Conservation (phyloP, 1,140 invertebrate species). For the Caenorhabditis inopinata region DNA sequence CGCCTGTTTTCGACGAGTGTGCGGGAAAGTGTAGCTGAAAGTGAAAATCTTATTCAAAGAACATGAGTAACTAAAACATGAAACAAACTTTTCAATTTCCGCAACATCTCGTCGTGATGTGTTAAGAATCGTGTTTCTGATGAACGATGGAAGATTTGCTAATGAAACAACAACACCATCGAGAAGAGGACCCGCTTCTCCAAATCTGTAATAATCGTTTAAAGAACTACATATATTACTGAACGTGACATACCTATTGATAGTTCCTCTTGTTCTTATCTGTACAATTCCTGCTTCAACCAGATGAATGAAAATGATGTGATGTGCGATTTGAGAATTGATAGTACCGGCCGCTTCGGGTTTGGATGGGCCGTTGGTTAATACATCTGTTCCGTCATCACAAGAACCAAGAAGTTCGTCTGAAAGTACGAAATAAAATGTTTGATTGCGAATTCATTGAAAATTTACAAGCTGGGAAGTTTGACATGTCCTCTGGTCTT, state of each 20-base stretch:
- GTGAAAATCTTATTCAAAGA: neutral
- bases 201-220: constrained; percentile 41
- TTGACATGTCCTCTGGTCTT: constrained; percentile 29
- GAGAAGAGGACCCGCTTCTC: constrained; percentile 40
- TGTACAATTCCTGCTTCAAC: constrained; percentile 38
- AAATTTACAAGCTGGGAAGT: constrained; percentile 36
- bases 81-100: constrained; percentile 48
- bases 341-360: neutral
- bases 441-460: neutral
- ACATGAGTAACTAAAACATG: neutral
- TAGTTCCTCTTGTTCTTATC: constrained; percentile 29
- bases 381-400: constrained; percentile 39
- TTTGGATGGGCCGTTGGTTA: neutral
- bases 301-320: constrained; percentile 15
- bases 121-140: constrained; percentile 48
- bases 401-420: constrained; percentile 42
- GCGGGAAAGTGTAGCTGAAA: constrained; percentile 36
- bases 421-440: no score
- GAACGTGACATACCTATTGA: constrained; percentile 39
- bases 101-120: constrained; percentile 45
- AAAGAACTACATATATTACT: neutral
- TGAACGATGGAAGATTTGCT: constrained; percentile 42
- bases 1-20: constrained; percentile 31
- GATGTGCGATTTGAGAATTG: neutral
- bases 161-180: constrained; percentile 48